Evolutionary conservation across 2,113 vertebrate species (phyloP).

Genomic region (Pachycephala philippinensis): DNA sequence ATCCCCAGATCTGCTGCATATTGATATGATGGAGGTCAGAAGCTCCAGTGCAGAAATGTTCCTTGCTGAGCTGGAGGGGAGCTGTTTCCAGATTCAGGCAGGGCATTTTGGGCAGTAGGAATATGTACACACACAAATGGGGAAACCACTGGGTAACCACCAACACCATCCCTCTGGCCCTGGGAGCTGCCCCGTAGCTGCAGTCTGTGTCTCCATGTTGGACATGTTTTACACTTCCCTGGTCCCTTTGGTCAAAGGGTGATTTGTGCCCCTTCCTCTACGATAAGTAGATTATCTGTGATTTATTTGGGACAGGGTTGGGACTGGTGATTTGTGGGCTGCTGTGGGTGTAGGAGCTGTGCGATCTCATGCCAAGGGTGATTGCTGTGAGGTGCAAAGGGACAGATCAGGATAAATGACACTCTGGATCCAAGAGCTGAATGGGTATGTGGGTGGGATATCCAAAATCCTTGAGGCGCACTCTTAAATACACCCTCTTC

Average conservation of each 20-base stretch:
- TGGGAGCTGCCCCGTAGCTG: not conserved
- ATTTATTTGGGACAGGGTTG: not conserved
- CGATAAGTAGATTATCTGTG: not conserved
- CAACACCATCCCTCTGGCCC: fast-evolving
- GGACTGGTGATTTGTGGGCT: not conserved
- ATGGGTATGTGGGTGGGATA: not conserved
- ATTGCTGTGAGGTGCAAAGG: not conserved
- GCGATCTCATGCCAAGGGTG: not conserved
- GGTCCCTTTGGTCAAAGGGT: not conserved
- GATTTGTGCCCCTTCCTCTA: not conserved
- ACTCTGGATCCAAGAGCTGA: not conserved
- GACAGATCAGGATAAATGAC: not conserved
- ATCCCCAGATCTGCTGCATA: not conserved
- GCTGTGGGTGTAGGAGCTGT: not conserved
- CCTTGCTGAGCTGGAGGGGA: not conserved
- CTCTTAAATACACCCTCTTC: not conserved
- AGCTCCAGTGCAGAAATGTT: fast-evolving
- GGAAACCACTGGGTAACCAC: not conserved
- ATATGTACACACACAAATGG: fast-evolving
- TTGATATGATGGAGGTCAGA: fast-evolving
- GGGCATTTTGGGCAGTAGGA: not conserved
- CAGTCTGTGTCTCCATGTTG: not conserved
- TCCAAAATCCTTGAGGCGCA: not conserved
- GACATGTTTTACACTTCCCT: not conserved
- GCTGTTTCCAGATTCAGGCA: not conserved